Evolutionary conservation across 2,113 vertebrate species (phyloP).

Genomic region (Corythornis madagascariensis): DNA sequence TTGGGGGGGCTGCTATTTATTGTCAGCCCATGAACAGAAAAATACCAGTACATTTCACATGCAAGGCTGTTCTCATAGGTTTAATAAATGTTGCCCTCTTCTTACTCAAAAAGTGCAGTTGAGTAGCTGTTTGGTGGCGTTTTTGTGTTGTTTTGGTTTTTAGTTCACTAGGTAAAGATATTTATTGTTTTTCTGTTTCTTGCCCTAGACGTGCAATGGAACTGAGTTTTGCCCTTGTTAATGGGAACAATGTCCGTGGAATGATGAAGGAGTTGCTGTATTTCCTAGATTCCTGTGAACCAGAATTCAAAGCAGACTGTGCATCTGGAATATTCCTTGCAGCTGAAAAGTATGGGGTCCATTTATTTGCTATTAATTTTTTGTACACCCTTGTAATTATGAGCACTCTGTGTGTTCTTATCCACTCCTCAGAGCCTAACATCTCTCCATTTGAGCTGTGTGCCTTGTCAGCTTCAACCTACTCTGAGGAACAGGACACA

Average conservation of each 20-base stretch:
- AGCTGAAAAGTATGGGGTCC: conserved; percentile 91
- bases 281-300: conserved; percentile 98
- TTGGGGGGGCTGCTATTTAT: neutral
- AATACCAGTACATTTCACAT: neutral
- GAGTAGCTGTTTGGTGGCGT: neutral
- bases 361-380: too few species aligned
- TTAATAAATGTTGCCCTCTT: neutral
- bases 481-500: too few species aligned
- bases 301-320: conserved; percentile 98
- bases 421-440: too few species aligned
- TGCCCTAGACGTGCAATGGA: conserved; percentile 94
- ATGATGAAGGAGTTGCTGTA: conserved; percentile 99
- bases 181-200: neutral
- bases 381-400: too few species aligned
- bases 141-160: neutral
- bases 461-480: too few species aligned
- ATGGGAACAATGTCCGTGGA: conserved; percentile 97
- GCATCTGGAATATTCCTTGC: conserved; percentile 98
- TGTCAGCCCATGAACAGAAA: neutral
- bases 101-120: neutral
- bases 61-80: neutral
- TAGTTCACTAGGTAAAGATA: neutral
- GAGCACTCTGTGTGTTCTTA: too few species aligned
- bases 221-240: conserved; percentile 97
- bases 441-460: too few species aligned